Percentiles rank a stretch among this genome's conserved stretches.
phyloP scores from a whole-genome alignment of 2,888 invertebrate species.

The Girardia tigrina region DNA sequence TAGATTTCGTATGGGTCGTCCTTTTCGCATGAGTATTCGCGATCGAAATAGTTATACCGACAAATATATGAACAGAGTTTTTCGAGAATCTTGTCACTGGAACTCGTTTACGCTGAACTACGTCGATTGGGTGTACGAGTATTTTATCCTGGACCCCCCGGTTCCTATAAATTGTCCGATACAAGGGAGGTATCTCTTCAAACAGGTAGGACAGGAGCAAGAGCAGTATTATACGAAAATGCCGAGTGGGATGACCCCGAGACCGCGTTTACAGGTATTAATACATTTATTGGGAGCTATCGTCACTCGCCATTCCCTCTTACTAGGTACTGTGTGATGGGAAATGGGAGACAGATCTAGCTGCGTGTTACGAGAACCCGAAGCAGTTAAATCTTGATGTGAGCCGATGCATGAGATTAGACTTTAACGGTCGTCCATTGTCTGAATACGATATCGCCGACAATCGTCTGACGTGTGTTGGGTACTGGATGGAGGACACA shows the following conservation, averaged over 20 bases:
- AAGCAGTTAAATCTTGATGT: constrained; percentile 74
- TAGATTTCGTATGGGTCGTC: constrained; percentile 58
- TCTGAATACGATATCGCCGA: constrained; percentile 57
- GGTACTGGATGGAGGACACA: constrained; percentile 91
- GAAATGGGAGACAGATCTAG: constrained; percentile 36
- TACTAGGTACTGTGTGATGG: neutral
- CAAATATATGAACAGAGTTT: constrained; percentile 43
- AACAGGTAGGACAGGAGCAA: constrained; percentile 54
- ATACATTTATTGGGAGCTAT: no score
- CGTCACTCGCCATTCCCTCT: neutral
- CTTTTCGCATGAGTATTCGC: constrained; percentile 16
- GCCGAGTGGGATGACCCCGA: constrained; percentile 79
- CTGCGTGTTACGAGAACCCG: constrained; percentile 71
- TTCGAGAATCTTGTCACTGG: constrained; percentile 49
- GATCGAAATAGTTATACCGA: constrained; percentile 40
- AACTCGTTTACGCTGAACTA: constrained; percentile 49
- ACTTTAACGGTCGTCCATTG: constrained; percentile 78
- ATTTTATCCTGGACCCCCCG: constrained; percentile 54
- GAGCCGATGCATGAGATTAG: constrained; percentile 86
- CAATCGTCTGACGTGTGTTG: constrained; percentile 87
- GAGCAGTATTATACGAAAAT: constrained; percentile 72
- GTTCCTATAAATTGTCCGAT: constrained; percentile 82
- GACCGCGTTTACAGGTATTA: constrained; percentile 72
- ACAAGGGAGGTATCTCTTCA: constrained; percentile 86
- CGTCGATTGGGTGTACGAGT: constrained; percentile 47